These are phyloP conservation scores for Corynorhinus townsendii DNA, from an alignment of 2,113 vertebrate genomes.

Conservation along the genomic window DNA sequence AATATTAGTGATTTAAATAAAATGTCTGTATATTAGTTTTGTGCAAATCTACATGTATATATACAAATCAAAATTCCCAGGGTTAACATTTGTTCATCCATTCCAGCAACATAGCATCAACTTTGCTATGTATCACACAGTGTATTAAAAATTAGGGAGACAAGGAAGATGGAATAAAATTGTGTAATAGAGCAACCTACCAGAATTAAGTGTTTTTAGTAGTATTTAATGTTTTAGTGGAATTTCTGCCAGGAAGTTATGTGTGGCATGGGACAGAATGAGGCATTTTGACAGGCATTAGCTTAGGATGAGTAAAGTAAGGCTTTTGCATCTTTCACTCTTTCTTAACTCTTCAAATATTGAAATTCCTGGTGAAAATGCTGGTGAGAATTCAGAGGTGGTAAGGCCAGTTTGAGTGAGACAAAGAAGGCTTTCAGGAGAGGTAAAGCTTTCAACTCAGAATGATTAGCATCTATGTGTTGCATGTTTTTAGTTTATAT, in stretches of 20 bases:
- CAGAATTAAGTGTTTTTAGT: neutral
- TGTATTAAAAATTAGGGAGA: neutral
- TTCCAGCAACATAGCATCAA: neutral
- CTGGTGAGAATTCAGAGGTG: neutral
- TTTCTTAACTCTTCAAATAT: neutral
- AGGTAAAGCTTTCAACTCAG: neutral
- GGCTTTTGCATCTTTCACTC: neutral
- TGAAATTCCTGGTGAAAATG: neutral
- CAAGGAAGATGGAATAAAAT: neutral
- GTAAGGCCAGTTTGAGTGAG: neutral
- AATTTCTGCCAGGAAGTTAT: neutral
- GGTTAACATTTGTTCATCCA: neutral
- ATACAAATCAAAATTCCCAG: neutral
- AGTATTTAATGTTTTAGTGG: neutral
- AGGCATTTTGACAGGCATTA: neutral
- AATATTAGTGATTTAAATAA: neutral
- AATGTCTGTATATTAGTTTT: neutral
- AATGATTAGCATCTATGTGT: neutral
- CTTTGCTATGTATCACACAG: neutral
- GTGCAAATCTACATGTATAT: neutral
- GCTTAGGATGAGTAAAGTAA: neutral
- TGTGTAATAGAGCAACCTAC: neutral
- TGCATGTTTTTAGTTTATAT: neutral
- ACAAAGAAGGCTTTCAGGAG: neutral
- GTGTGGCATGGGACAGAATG: neutral